Conservation (phyloP, 2,888 invertebrate species). For the Chirona hameri region DNA sequence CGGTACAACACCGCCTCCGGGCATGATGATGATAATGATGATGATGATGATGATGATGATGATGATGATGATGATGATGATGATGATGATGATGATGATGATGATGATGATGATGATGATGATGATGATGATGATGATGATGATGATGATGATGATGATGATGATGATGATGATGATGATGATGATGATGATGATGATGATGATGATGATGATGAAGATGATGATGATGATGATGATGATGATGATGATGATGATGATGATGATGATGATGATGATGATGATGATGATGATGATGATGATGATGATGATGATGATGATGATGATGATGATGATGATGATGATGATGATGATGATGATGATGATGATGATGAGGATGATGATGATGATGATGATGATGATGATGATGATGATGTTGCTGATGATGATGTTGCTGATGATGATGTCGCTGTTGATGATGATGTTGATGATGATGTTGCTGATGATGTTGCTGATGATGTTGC, state of each 20-base stretch:
- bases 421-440: too few species aligned
- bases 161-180: conserved; percentile 30
- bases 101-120: conserved; percentile 29
- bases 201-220: conserved; percentile 29
- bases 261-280: conserved; percentile 29
- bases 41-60: conserved; percentile 28
- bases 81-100: conserved; percentile 29
- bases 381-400: too few species aligned
- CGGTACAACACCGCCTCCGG: too few species aligned
- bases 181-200: conserved; percentile 29
- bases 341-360: too few species aligned
- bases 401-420: too few species aligned
- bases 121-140: conserved; percentile 29
- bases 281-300: conserved; percentile 29
- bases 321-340: conserved; percentile 29
- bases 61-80: conserved; percentile 29
- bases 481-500: too few species aligned
- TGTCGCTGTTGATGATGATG: too few species aligned
- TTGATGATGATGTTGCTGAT: too few species aligned
- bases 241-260: conserved; percentile 29
- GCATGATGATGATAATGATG: neutral
- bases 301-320: conserved; percentile 29
- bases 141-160: conserved; percentile 29
- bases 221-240: conserved; percentile 25
- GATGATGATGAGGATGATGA: too few species aligned